Conservation (phyloP, 2,113 vertebrate genomes). For the Panurus biarmicus region DNA sequence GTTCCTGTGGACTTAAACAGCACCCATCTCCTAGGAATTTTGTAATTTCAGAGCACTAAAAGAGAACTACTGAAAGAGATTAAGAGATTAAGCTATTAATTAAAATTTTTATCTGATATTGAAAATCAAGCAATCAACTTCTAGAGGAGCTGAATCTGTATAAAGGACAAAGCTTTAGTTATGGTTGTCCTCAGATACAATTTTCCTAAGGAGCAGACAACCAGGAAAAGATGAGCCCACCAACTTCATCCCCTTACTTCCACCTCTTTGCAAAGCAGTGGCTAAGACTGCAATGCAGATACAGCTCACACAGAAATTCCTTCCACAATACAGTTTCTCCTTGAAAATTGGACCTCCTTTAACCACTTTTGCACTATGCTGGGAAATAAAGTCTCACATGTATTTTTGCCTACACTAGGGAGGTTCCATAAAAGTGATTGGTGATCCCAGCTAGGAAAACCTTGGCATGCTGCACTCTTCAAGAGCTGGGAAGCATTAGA, state of each 20-base stretch:
- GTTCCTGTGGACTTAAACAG: background rate
- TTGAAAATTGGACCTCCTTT: background rate
- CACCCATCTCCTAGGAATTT: background rate
- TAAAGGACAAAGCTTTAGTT: background rate
- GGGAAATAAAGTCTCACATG: accelerated
- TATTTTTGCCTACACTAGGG: background rate
- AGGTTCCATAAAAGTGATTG: background rate
- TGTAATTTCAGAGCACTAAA: background rate
- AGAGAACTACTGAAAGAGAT: background rate
- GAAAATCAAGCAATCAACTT: background rate
- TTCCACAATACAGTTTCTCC: background rate
- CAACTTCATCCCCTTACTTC: background rate
- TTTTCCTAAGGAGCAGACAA: background rate
- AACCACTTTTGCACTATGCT: background rate
- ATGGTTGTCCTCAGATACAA: background rate
- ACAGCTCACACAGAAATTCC: accelerated
- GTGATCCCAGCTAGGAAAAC: background rate
- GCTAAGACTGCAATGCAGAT: background rate
- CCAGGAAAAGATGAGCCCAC: background rate
- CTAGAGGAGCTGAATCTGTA: background rate
- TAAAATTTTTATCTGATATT: background rate
- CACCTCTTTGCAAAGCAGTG: background rate
- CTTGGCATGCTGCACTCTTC: accelerated
- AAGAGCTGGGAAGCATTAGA: background rate
- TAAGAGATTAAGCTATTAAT: background rate